Evolutionary conservation across 1,140 invertebrate species (phyloP).

Genomic region (Cyrtorhinus lividipennis): DNA sequence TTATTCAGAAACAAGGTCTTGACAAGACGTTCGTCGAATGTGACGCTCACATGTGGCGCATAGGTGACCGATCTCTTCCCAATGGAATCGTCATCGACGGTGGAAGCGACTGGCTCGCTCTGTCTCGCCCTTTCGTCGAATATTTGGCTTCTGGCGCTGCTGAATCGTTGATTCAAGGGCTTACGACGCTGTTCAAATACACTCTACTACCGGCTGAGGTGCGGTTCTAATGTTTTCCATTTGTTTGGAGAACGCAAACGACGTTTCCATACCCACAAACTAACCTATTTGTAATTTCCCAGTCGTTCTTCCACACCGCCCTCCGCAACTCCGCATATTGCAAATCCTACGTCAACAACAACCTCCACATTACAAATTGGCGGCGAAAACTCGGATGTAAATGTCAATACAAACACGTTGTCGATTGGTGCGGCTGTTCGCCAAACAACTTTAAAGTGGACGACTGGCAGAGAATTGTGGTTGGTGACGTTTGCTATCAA

Average conservation of each 20-base stretch:
- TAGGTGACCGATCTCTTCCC: conserved; percentile 71
- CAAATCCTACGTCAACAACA: conserved; percentile 84
- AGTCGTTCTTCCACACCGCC: conserved; percentile 93
- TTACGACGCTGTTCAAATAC: conserved; percentile 68
- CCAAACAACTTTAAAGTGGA: conserved; percentile 86
- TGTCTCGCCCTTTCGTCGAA: conserved; percentile 75
- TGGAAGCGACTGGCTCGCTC: conserved; percentile 93
- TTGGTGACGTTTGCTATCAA: background rate
- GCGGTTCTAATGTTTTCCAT: too few relatives aligned
- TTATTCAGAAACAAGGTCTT: conserved; percentile 92
- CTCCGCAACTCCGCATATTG: conserved; percentile 88
- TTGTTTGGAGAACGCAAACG: too few relatives aligned
- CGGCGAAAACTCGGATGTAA: conserved; percentile 92
- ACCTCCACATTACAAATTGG: conserved; percentile 97
- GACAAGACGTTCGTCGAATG: conserved; percentile 96
- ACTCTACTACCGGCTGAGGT: conserved; percentile 84
- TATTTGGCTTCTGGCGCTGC: conserved; percentile 50
- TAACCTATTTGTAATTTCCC: conserved; percentile 27
- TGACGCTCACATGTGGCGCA: conserved; percentile 93
- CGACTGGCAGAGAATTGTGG: conserved; percentile 52
- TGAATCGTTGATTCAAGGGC: conserved; percentile 54
- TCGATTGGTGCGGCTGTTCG: conserved; percentile 99
- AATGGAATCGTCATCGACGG: conserved; percentile 59
- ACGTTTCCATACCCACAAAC: background rate
- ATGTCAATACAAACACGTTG: conserved; percentile 94